Evolutionary conservation across 2,113 vertebrate species (phyloP), one percentile per base, ranked within the genome.

Genomic region (Dasypus novemcinctus): DNA sequence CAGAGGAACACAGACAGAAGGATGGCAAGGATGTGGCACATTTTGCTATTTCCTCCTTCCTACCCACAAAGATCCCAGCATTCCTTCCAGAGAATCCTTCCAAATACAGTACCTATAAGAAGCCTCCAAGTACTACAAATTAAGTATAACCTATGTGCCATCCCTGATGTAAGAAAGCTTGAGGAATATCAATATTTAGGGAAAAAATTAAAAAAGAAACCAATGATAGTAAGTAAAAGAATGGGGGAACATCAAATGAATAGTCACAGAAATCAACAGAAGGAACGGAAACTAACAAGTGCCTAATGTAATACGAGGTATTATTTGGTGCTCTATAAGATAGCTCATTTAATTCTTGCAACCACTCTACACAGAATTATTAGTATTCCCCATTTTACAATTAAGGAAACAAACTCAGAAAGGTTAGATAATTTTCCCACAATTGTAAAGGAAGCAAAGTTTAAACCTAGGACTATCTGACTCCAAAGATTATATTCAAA

Each of bases 361-460:
- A 93, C 21, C 84, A 91, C 11, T 94, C 63, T 41, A 43, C 33
- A 68, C 59, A 20, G 49, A 84, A 18, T 87, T 82, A 69, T 43
- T 91, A 95, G 54, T 66, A 74, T 33, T 18, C 1, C 11, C 29
- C 38, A 49, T 87, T 95, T 93, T 87, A 90, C 21, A 96, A 72
- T 68, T 72, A 88, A 82, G 72, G n/a, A 93, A 91, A 68, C n/a
- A 91, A 96, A 94, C 31, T 88, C 68, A 92, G 68, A 72, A 82
- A 94, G 38, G n/a, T 78, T 82, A 90, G 41, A 23, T 87, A 78
- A 87, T 85, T 74, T 92, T 3, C 31, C 46, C 18, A 87, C 7
- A 90, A 74, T 8, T 76, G 5, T 92, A 95, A 72, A 87, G 33
- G 38, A 92, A 68, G 46, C 14, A 71, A 91, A 74, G 41, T 80